Conservation (phyloP, 2,797 vertebrate species). For the Fistularia commersonii region DNA sequence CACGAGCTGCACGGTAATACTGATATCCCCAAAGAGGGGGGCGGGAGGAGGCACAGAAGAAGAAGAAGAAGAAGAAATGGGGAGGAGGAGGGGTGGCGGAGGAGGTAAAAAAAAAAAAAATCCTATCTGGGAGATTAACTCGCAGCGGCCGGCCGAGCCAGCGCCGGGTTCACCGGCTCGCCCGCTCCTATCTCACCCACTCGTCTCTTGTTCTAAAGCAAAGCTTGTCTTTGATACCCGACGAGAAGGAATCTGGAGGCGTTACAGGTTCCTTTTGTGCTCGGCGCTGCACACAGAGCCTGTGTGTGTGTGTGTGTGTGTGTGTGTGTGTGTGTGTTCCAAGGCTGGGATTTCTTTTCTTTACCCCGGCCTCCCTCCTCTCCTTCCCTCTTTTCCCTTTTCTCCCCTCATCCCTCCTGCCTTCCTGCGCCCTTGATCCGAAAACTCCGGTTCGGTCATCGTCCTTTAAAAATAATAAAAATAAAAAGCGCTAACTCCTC, state of each 20-base stretch:
- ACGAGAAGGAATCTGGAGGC: slow-evolving; percentile 80
- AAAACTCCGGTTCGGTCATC: too few relatives aligned
- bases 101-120: slow-evolving; percentile 32
- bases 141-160: slow-evolving; percentile 67
- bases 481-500: slow-evolving; percentile 17
- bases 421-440: too few relatives aligned
- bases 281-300: slow-evolving; percentile 54
- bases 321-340: slow-evolving; percentile 58
- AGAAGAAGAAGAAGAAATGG: slow-evolving; percentile 23
- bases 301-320: slow-evolving; percentile 43
- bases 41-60: slow-evolving; percentile 33
- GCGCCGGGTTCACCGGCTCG: slow-evolving; percentile 63
- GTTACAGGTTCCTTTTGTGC: slow-evolving; percentile 81
- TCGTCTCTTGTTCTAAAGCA: slow-evolving; percentile 75
- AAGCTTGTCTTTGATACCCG: slow-evolving; percentile 78
- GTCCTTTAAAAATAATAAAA: too few relatives aligned
- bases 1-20: slow-evolving; percentile 51
- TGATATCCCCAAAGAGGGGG: slow-evolving; percentile 56
- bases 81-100: slow-evolving; percentile 34
- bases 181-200: slow-evolving; percentile 69
- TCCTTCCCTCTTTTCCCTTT: slow-evolving; percentile 42
- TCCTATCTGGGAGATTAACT: slow-evolving; percentile 74
- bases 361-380: slow-evolving; percentile 21
- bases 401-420: slow-evolving; percentile 35
- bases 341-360: slow-evolving; percentile 73